Evolutionary conservation across 1,140 invertebrate species (phyloP), one percentile per base, ranked within the genome.

Genomic region (Saccostrea glomerata): DNA sequence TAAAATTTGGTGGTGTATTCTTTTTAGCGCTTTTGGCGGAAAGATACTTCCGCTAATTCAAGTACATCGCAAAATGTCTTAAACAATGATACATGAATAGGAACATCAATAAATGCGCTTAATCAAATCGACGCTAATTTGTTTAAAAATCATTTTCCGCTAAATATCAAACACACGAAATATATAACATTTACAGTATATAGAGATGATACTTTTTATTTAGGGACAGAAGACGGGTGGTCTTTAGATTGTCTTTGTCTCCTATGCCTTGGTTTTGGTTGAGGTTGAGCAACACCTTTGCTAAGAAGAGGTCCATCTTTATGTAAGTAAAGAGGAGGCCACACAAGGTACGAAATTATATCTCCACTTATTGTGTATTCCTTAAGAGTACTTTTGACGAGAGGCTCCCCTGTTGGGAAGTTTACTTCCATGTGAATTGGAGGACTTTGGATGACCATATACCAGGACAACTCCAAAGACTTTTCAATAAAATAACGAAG

Each of bases 281-380:
- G 11, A 15, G 70, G 70, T 25, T 84, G 82, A 54, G 82, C 82
- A 84, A 84, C 82, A n/a, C 82, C 82, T 84, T 84, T 84, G 20
- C 82, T 17, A 6, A 84, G 82, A 47, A 84, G n/a, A 30, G 82
- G 36, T 0, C 82, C 82, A 13, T 54, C 54, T 55, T 84, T 55
- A 13, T 84, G 36, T 20, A 84, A 55, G 20, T 84, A 84, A n/a
- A 55, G n/a, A 15, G 54, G n/a, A 4, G 82, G 82, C 82, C 82
- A 84, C 23, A 84, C 82, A 11, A 84, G n/a, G 55, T 5, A 84
- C 3, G 23, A n/a, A 20, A 55, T 55, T n/a, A 7, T 84, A 30
- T 84, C 30, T 20, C 82, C 82, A 56, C 47, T 54, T 13, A n/a
- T 54, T 54, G 82, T 84, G 20, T 84, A 84, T 5, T 54, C 13